phyloP scores from a whole-genome alignment of 2,113 vertebrate species.

The Procavia capensis region DNA sequence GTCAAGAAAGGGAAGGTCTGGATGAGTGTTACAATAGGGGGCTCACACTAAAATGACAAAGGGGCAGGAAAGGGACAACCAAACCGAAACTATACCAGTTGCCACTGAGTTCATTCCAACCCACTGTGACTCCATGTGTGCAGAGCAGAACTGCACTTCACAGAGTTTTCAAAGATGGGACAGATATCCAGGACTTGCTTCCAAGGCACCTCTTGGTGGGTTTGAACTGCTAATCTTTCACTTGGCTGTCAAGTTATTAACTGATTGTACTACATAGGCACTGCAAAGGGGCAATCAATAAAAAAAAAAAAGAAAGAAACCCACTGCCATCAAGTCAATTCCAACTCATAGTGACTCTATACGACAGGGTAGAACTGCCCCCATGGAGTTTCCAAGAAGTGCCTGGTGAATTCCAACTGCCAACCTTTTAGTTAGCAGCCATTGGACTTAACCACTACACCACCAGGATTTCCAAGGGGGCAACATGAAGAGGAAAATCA shows the following conservation, averaged over 20 bases:
- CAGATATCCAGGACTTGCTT: not conserved
- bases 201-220: not conserved
- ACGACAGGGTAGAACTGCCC: too few relatives aligned
- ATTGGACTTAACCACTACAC: too few relatives aligned
- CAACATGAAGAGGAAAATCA: not conserved
- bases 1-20: not conserved
- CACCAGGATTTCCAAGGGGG: too few relatives aligned
- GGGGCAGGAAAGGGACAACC: not conserved
- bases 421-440: too few relatives aligned
- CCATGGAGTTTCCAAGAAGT: too few relatives aligned
- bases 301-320: too few relatives aligned
- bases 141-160: not conserved
- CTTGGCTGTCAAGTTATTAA: not conserved
- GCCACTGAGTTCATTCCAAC: not conserved
- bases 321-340: too few relatives aligned
- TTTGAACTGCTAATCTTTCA: not conserved
- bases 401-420: too few relatives aligned
- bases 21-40: rapidly evolving
- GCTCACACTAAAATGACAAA: not conserved
- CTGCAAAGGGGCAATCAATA: not conserved
- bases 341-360: too few relatives aligned
- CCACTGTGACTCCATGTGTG: not conserved
- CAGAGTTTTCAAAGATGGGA: not conserved
- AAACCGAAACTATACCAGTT: not conserved
- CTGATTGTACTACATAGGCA: not conserved